Percentiles rank a stretch among this genome's conserved stretches.
These are phyloP conservation scores for Halcyon badia DNA, from an alignment of 2,797 vertebrate species.

Conservation along the genomic window DNA sequence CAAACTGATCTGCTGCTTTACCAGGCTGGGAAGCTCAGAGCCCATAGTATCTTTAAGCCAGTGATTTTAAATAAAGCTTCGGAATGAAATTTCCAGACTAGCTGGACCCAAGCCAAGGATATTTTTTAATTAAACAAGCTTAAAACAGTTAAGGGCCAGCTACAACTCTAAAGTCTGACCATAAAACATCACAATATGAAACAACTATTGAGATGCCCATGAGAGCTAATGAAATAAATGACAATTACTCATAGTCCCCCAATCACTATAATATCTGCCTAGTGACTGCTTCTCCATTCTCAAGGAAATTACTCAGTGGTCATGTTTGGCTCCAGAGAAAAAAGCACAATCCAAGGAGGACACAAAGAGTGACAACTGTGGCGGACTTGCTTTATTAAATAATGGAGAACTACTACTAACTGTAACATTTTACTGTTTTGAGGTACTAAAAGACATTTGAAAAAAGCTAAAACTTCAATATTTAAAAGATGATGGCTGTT, in stretches of 20 bases:
- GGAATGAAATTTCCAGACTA: not conserved
- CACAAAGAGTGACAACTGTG: not conserved
- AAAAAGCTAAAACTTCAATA: not conserved
- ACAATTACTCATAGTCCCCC: not conserved
- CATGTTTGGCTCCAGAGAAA: not conserved
- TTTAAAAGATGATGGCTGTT: not conserved
- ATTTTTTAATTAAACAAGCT: not conserved
- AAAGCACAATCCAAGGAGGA: not conserved
- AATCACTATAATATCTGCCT: not conserved
- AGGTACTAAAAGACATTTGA: not conserved
- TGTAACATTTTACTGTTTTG: not conserved
- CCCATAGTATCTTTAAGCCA: not conserved
- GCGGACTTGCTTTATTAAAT: not conserved
- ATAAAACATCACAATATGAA: not conserved
- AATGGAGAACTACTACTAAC: not conserved
- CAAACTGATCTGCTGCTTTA: not conserved
- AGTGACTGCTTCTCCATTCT: not conserved
- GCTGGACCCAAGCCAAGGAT: no score
- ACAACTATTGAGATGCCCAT: not conserved
- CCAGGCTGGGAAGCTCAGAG: not conserved
- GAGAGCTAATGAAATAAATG: not conserved
- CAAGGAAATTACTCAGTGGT: not conserved
- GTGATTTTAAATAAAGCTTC: not conserved
- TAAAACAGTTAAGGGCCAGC: not conserved
- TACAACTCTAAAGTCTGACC: not conserved